Base-by-base conservation (phyloP, 2,113 vertebrate species). In the Marmota monax region DNA sequence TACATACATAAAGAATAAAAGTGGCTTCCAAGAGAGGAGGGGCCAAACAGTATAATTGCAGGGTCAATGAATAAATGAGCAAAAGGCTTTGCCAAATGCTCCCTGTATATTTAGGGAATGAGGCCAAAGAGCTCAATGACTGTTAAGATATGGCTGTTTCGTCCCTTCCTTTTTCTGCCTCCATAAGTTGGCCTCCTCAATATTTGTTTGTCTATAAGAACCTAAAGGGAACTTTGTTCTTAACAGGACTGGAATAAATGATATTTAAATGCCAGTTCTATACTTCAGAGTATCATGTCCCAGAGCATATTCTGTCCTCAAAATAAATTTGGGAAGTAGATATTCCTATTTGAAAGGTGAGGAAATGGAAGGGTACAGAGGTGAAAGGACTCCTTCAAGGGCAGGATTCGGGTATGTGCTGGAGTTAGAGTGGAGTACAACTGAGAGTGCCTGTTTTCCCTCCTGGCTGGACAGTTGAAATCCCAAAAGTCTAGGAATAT, bases 341-440 rank as follows among this genome's bases (percentile, higher is more conserved):
- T 65, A 76, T 2, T 92, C 45, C 84, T 63, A 58, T 76, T 96
- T 70, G 65, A 86, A 92, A 97, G 63, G 37, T n/a, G 29, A 63
- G 13, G 20, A 65, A 48, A 20, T 32, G 0, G n/a, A 79, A 34
- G 67, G 25, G 12, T n/a, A 72, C 6, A 32, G 29, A 70, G 69
- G 4, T 5, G 12, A 53, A 94, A 48, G 0, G 7, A n/a, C 22
- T 85, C 8, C 2, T 4, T 34, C 10, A 22, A 51, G 45, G 58
- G 9, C 16, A 86, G 12, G 51, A 27, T 51, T 8, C 37, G 7
- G 37, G 23, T 7, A 9, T 0, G 27, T n/a, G 37, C 10, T 48
- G 58, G 13, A 56, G 48, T 20, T 29, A 39, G 4, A 32, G 16
- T 51, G 13, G 14, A 74, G 11, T 10, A 79, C 37, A 90, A 77